Evolutionary conservation across 2,888 invertebrate genomes (phyloP).

Genomic region (Pachliopta kotzebuea): DNA sequence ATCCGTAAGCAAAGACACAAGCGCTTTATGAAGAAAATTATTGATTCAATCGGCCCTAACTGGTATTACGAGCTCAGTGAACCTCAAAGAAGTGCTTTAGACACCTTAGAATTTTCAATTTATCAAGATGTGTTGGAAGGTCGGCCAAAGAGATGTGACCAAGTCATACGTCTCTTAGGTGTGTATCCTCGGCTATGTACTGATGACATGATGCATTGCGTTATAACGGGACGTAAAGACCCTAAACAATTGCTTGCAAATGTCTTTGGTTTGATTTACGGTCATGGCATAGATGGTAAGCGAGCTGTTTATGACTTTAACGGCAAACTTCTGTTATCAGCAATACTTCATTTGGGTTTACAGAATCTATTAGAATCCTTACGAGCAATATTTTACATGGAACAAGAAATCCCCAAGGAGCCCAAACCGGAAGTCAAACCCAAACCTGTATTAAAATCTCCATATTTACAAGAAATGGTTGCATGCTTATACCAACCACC

Average conservation of each 20-base stretch:
- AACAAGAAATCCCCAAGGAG: slow-evolving; percentile 34
- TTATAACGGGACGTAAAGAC: slow-evolving; percentile 53
- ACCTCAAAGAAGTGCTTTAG: slow-evolving; percentile 55
- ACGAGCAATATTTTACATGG: slow-evolving; percentile 51
- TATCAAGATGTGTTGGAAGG: slow-evolving; percentile 66
- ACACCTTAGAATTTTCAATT: slow-evolving; percentile 50
- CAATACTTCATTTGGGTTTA: slow-evolving; percentile 62
- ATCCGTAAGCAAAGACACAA: slow-evolving; percentile 47
- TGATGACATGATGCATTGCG: slow-evolving; percentile 56
- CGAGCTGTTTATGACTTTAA: slow-evolving; percentile 53
- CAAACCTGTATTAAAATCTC: slow-evolving; percentile 47
- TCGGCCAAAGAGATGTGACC: slow-evolving; percentile 48
- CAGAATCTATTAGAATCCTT: slow-evolving; percentile 50
- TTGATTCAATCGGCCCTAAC: slow-evolving; percentile 50
- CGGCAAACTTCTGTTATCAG: slow-evolving; percentile 59
- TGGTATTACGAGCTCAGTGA: slow-evolving; percentile 72
- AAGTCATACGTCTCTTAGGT: slow-evolving; percentile 52
- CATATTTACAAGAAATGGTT: slow-evolving; percentile 59
- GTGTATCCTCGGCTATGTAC: slow-evolving; percentile 51
- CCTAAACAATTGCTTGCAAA: slow-evolving; percentile 65
- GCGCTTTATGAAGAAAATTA: slow-evolving; percentile 41
- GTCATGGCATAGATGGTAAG: slow-evolving; percentile 55
- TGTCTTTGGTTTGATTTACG: slow-evolving; percentile 52
- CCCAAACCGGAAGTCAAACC: slow-evolving; percentile 45
- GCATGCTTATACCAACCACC: slow-evolving; percentile 51